phyloP scores from a whole-genome alignment of 2,888 invertebrate species.

The Aradus depressus region DNA sequence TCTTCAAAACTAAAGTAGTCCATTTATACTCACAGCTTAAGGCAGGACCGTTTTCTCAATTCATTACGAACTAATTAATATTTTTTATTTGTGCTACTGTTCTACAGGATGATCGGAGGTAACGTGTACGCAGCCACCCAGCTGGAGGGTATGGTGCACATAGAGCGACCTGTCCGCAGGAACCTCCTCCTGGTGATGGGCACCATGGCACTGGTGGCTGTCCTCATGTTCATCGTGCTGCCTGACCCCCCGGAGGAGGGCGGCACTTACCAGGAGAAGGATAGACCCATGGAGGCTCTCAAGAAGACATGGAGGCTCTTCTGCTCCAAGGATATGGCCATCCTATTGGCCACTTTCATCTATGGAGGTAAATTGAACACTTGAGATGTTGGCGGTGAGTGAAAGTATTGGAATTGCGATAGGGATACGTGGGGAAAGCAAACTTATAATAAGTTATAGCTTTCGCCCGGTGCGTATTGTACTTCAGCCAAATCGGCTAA shows the following conservation, averaged over 20 bases:
- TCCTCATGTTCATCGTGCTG: conserved; percentile 49
- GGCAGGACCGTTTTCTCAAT: no score
- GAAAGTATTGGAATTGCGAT: no score
- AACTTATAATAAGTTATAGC: no score
- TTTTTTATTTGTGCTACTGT: no score
- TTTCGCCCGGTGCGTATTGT: no score
- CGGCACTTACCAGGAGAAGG: conserved; percentile 35
- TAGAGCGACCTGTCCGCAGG: conserved; percentile 25
- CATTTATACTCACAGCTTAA: no score
- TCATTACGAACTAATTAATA: no score
- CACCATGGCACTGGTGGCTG: conserved; percentile 21
- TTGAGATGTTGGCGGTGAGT: no score
- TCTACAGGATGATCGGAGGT: conserved; percentile 26
- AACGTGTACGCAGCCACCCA: conserved; percentile 22
- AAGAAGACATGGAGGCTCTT: conserved; percentile 64
- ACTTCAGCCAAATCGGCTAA: no score
- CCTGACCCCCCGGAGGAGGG: conserved; percentile 41
- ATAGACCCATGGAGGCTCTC: conserved; percentile 53
- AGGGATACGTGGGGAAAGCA: no score
- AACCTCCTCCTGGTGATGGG: conserved; percentile 22
- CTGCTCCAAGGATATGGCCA: conserved; percentile 68
- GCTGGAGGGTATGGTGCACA: conserved; percentile 24
- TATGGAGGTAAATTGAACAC: conserved; percentile 88
- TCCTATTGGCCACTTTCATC: conserved; percentile 71
- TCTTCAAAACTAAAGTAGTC: no score